Base-by-base conservation (phyloP, 2,888 invertebrate genomes). In the Uloborus plumipes region DNA sequence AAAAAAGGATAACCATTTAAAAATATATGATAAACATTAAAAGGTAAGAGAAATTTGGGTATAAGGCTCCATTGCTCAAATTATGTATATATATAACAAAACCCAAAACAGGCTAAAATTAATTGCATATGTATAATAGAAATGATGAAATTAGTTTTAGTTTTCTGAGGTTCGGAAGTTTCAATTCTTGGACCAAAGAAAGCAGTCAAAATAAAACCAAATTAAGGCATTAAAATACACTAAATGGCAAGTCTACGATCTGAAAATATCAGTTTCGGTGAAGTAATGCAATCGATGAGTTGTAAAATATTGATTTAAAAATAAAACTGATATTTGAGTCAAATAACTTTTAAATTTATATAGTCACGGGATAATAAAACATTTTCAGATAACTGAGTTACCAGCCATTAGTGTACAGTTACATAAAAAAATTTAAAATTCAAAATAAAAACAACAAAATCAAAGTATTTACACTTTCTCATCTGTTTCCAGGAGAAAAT, bases 151-250 rank as follows among this genome's bases (percentile, higher is more conserved):
- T 55, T 69, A 51, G 49, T 49, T 62, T 47, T 50, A 71, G 70
- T 64, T 78, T 78, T 31, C 70, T 62, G 71, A 71, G 71, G 77
- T 58, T 49, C 71, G 55, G 55, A 71, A 78, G 18, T 71, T 26
- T 50, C 31, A 65, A 58, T 71, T 71, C 53, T 47, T n/a, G 39
- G 64, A 71, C 77, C 70, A 71, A 26, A 62, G 70, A 78, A 78
- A 78, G 62, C 77, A 69, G 77, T 78, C 77, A 71, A 70, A 50
- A 47, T 59, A 15, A 58, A 75, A 75, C 49, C 47, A 58, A 69
- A 49, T 22, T 65, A 65, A 47, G 65, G 61, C 16, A 20, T 55
- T 51, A 70, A 70, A 77, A 71, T 70, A 53, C 64, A 78, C 51
- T 55, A 78, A 66, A 64, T 62, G 55, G 26, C 64, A 70, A 71